Percentiles rank a stretch among this genome's conserved stretches.
phyloP scores from a whole-genome alignment of 2,888 invertebrate genomes.

The Cantharis rustica region DNA sequence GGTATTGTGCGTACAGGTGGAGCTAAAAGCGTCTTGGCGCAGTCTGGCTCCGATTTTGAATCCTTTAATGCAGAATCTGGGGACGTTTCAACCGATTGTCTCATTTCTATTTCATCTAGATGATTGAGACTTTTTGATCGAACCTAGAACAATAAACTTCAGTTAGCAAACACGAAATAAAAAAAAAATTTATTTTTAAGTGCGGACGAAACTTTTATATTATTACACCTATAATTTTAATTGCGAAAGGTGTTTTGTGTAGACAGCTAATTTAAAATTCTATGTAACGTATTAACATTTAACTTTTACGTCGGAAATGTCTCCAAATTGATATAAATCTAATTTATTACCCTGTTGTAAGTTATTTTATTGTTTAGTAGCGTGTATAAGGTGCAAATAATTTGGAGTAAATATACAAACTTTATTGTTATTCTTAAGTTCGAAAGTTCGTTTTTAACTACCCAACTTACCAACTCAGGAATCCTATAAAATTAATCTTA shows the following conservation, averaged over 20 bases:
- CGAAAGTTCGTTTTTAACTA: neutral
- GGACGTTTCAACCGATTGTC: slow-evolving; percentile 46
- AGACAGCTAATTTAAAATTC: slow-evolving; percentile 2
- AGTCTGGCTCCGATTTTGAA: slow-evolving; percentile 55
- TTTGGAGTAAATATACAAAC: neutral
- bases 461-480: neutral
- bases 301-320: slow-evolving; percentile 1
- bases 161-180: neutral
- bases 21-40: slow-evolving; percentile 45
- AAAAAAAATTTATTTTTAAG: neutral
- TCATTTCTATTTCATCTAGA: slow-evolving; percentile 68
- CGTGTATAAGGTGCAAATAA: neutral
- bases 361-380: neutral
- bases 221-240: neutral
- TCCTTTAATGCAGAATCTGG: slow-evolving; percentile 50
- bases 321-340: slow-evolving; percentile 4
- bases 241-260: neutral
- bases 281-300: slow-evolving; percentile 1
- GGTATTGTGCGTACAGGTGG: slow-evolving; percentile 51
- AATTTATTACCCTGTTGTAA: neutral
- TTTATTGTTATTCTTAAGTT: neutral
- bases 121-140: slow-evolving; percentile 76
- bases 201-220: neutral
- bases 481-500: neutral
- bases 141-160: slow-evolving; percentile 59